phyloP scores from a whole-genome alignment of 2,113 vertebrate species.

The Cranoglanis bouderius region DNA sequence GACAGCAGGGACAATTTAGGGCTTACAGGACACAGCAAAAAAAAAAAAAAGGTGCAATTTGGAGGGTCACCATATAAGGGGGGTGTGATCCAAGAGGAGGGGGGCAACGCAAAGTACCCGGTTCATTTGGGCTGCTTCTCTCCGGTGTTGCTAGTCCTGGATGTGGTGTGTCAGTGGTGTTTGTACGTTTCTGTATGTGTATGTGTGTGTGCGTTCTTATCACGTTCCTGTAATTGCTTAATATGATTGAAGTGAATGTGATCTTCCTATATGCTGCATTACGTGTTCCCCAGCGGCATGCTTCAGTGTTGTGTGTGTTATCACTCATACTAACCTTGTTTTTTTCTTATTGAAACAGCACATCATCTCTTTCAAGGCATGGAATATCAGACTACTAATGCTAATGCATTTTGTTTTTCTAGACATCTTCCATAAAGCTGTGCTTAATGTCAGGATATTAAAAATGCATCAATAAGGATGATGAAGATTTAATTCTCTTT shows the following conservation, averaged over 20 bases:
- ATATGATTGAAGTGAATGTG: slow-evolving; percentile 49
- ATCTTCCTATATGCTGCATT: slow-evolving; percentile 59
- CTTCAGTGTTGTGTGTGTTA: slow-evolving; percentile 59
- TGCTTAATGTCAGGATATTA: neutral
- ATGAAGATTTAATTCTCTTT: neutral
- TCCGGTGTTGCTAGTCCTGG: slow-evolving; percentile 67
- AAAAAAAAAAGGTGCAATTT: slow-evolving; percentile 42
- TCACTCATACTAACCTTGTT: slow-evolving; percentile 56
- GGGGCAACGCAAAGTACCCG: slow-evolving; percentile 67
- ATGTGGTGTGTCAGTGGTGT: slow-evolving; percentile 59
- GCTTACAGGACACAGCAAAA: slow-evolving; percentile 50
- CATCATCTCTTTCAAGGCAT: slow-evolving; percentile 68
- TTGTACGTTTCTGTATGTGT: slow-evolving; percentile 54
- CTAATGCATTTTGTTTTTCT: slow-evolving; percentile 6
- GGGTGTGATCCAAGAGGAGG: slow-evolving; percentile 59
- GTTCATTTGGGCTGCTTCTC: slow-evolving; percentile 75
- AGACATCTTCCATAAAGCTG: neutral
- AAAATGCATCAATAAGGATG: neutral
- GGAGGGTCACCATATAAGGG: slow-evolving; percentile 37
- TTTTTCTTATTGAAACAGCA: slow-evolving; percentile 49
- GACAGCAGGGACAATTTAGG: slow-evolving; percentile 65
- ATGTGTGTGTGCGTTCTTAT: slow-evolving; percentile 44
- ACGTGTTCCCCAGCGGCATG: slow-evolving; percentile 67
- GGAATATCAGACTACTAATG: slow-evolving; percentile 46
- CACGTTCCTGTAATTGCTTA: slow-evolving; percentile 63